Base-by-base conservation (phyloP, 2,113 vertebrate genomes). In the Myotis lucifugus region DNA sequence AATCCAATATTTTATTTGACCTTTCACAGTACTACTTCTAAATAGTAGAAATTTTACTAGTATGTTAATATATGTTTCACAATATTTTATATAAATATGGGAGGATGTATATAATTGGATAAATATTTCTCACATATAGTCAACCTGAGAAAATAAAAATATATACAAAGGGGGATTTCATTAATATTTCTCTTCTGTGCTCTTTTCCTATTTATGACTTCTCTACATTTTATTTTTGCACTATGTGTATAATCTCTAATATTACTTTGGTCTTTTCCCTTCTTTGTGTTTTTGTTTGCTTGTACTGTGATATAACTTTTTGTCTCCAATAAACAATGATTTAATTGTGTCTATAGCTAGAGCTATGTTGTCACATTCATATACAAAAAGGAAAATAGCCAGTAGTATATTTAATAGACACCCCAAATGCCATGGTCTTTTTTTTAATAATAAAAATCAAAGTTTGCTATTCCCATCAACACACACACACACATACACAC, bases 381-480 rank as follows among this genome's bases (percentile, higher is more conserved):
- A 72, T 7, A 59, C 3, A 72, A 40, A 67, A 73, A 88, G 8
- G 12, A 89, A 90, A 81, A 82, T 18, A 89, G 1, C 6, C 23
- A 76, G 2, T 27, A 82, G 1, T 25, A 74, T 54, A 77, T 69
- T 86, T 89, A 59, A 46, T 5, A 88, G 34, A 23, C 3, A 8
- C 10, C 6, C 5, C 5, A 48, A 40, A 95, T 50, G 1, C 25
- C 8, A 46, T 54, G 18, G 66, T 59, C 21, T 78, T 18, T 78
- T 67, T 94, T 84, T 42, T 84, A 27, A 84, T 11, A 42, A 14
- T 73, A 66, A 88, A 95, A 67, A 52, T 54, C 32, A 32, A 95
- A 82, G 5, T 37, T 61, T 42, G 6, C 73, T 81, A 69, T 46
- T 74, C 23, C 81, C 66, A 85, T 2, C 13, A 88, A 76, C 42